Conservation (phyloP, 1,140 invertebrate species). For the Anagrus nilaparvatae region DNA sequence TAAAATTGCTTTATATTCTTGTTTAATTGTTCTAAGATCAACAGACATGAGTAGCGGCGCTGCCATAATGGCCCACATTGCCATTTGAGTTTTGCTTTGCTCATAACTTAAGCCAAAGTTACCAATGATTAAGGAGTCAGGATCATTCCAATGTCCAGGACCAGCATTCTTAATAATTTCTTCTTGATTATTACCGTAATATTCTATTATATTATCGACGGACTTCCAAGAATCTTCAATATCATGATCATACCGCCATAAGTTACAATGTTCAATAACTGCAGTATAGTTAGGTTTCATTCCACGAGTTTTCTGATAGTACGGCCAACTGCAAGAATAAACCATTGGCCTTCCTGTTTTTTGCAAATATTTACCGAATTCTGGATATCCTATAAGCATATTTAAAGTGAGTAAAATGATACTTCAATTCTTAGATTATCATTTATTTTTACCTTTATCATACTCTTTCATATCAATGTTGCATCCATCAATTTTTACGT, state of each 20-base stretch:
- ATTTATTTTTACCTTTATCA: constrained; percentile 51
- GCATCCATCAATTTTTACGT: constrained; percentile 94
- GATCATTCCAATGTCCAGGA: constrained; percentile 96
- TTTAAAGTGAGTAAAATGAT: constrained; percentile 6
- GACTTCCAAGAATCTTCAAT: constrained; percentile 93
- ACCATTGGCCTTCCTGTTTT: constrained; percentile 85
- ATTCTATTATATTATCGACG: constrained; percentile 85
- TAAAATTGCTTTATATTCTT: constrained; percentile 86
- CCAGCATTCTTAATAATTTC: constrained; percentile 81
- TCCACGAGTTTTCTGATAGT: constrained; percentile 82
- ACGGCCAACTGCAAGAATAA: constrained; percentile 96
- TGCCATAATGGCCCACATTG: constrained; percentile 93
- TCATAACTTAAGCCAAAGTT: constrained; percentile 94
- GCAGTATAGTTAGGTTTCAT: constrained; percentile 78
- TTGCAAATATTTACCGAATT: constrained; percentile 80
- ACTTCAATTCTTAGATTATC: constrained; percentile 12
- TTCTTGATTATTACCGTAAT: constrained; percentile 90
- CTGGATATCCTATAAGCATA: constrained; percentile 63
- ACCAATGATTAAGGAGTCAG: constrained; percentile 94
- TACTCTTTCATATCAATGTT: constrained; percentile 74
- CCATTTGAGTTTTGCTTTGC: constrained; percentile 94
- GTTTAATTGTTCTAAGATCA: constrained; percentile 80
- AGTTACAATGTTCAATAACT: constrained; percentile 83
- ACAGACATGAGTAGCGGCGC: constrained; percentile 95
- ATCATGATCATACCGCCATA: constrained; percentile 95